Evolutionary conservation across 2,797 vertebrate species (phyloP), one percentile per base, ranked within the genome.

Genomic region (Rhinophrynus dorsalis): DNA sequence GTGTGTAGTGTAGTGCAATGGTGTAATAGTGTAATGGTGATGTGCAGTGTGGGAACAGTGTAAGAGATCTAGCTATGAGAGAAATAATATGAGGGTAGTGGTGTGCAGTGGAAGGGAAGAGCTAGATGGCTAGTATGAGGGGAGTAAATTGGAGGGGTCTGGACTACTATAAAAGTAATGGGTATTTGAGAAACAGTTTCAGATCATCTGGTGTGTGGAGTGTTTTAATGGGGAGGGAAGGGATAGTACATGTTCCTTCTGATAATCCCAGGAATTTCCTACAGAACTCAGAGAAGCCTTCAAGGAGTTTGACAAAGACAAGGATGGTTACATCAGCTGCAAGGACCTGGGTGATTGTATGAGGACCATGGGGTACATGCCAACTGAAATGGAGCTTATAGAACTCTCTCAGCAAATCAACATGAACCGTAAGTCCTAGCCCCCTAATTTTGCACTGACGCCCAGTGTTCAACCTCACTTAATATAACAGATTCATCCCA

Each of bases 361-460:
- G 97, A 92, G 97, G 24, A 99, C 97, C 13, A 99, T 98, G 70
- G 97, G 97, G 96, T 50, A 98, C 97, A 89, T 98, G 98, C 96
- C 96, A 21, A 99, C 97, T 0, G 97, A 99, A 85, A 99, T 99
- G 97, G 97, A 99, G 81, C 89, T 99, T 27, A 98, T 99, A 2
- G 97, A 99, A 70, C 87, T 99, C 17, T 98, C 96, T 69, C 97
- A 99, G 86, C 96, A 98, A 86, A 96, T 99, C 86, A 99, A 98
- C 90, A 98, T 99, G 96, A 99, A 98, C 81, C 0, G 97, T 97
- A 85, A 91, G 93, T 86, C 64, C 29, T 1, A 1, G 4, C 29
- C 33, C 20, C 12, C 44, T 11, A 23, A n/a, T n/a, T n/a, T n/a
- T n/a, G n/a, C n/a, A n/a, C n/a, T n/a, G n/a, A n/a, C n/a, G n/a